Evolutionary conservation across 2,113 vertebrate species (phyloP), one percentile per base, ranked within the genome.

Genomic region (Xenopus borealis): DNA sequence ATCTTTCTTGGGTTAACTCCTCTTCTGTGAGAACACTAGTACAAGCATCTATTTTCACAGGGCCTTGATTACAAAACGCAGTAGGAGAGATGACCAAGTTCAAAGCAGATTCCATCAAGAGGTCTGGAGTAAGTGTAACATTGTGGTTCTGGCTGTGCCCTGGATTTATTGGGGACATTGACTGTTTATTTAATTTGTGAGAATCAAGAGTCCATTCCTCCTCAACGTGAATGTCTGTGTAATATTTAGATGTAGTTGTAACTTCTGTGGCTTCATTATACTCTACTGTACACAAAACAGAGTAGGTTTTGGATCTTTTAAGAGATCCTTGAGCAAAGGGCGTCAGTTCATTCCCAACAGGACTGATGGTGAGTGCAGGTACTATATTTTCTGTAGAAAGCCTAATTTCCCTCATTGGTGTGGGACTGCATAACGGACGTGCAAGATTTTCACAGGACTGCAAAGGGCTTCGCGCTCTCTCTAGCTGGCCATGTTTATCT

Each of bases 391-490:
- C 88, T 55, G 80, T 66, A 8, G 72, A 79, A 50, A 59, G 1
- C 20, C 78, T 13, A 53, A 69, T 46, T 3, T 79, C 66, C 0
- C 64, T 84, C 72, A 76, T 81, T 20, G 78, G 74, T 59, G 78
- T 79, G 7, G 45, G 4, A 7, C 0, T 68, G 3, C 27, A 67
- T 71, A 79, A 72, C 12, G 55, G 12, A 0, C 23, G 3, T 45
- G 76, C 59, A 61, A 88, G 16, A 70, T 92, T 89, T 55, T 96
- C 96, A 83, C 93, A 89, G 0, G 91, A 80, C 0, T 89, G 84
- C 0, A 98, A 85, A 0, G 96, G 96, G 76, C 88, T 96, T 80
- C 93, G 89, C 47, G 78, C 68, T 77, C 80, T 89, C 0, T 84
- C 82, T 0, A 18, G 16, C 4, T 81, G 83, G 59, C 78, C 83